These are phyloP conservation scores for Saimiri boliviensis DNA, from an alignment of 2,113 vertebrate species.

Conservation along the genomic window DNA sequence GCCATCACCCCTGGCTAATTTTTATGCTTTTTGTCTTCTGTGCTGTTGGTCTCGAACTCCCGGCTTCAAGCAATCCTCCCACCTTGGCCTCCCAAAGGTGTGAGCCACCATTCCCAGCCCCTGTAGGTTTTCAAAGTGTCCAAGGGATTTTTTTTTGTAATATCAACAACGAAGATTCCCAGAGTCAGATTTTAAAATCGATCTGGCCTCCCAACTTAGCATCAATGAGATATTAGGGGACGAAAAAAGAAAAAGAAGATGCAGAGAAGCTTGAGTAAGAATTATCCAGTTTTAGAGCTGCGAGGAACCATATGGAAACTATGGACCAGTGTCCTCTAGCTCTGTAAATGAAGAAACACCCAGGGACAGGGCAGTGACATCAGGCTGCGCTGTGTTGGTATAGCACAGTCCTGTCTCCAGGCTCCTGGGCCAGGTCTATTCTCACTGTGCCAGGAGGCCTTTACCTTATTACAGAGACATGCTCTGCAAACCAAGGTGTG, in stretches of 20 bases:
- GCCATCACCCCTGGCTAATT: too few relatives aligned
- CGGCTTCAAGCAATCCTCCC: too few relatives aligned
- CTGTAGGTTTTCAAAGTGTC: neutral
- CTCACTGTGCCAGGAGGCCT: neutral
- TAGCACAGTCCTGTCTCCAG: too few relatives aligned
- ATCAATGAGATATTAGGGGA: neutral
- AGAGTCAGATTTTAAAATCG: slow-evolving; percentile 12
- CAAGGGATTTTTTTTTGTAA: neutral
- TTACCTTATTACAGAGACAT: neutral
- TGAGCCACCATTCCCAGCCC: too few relatives aligned
- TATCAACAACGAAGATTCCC: neutral
- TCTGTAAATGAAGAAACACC: neutral
- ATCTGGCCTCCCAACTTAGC: neutral
- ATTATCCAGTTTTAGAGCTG: neutral
- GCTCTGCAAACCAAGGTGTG: neutral
- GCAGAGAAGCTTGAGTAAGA: neutral
- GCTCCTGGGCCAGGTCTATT: neutral
- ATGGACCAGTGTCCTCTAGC: neutral
- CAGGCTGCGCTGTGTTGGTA: neutral
- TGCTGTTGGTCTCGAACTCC: too few relatives aligned
- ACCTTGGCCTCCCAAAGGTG: too few relatives aligned
- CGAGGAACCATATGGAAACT: neutral
- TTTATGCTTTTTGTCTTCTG: too few relatives aligned
- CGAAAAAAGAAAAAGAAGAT: neutral
- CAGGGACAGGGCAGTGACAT: neutral